Base-by-base conservation (phyloP, 2,888 invertebrate species). In the Clusia tigrina region DNA sequence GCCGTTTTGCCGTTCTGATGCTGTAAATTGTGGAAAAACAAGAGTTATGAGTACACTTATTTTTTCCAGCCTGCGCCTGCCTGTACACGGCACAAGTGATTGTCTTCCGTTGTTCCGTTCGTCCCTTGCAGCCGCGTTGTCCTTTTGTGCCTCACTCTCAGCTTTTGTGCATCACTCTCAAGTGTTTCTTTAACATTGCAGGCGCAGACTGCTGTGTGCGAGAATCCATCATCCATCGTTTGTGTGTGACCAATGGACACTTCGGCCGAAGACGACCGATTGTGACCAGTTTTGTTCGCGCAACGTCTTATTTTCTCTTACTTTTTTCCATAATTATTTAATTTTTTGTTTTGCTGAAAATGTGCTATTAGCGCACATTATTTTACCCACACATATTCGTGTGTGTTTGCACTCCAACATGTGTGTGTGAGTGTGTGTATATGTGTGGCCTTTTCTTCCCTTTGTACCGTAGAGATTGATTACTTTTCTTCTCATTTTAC, bases 21-120 rank as follows among this genome's bases (percentile, higher is more conserved):
- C 51, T 58, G 48, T 53, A 2, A 54, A 26, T 12, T 56, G 10
- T 46, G 25, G 58, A 54, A 55, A 62, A 67, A 62, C 56, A 63
- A 65, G 64, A 65, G 60, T 66, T 67, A 63, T 67, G 57, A 65
- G 64, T 60, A 62, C 57, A 37, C 55, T 62, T 57, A 60, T 46
- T 63, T 64, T 64, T 55, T 64, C 56, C 60, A 63, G 59, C 58
- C n/a, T n/a, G n/a, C n/a, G n/a, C n/a, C n/a, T n/a, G n/a, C n/a
- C n/a, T n/a, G n/a, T n/a, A n/a, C n/a, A n/a, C n/a, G n/a, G n/a
- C n/a, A n/a, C n/a, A n/a, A n/a, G n/a, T n/a, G n/a, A n/a, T n/a
- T n/a, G n/a, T n/a, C n/a, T n/a, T n/a, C n/a, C n/a, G n/a, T n/a
- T n/a, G n/a, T n/a, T n/a, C n/a, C n/a, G n/a, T n/a, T n/a, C n/a